Percentiles rank a stretch among this genome's conserved stretches.
These are phyloP conservation scores for Piaya cayana DNA, from an alignment of 2,113 vertebrate genomes.

Conservation along the genomic window DNA sequence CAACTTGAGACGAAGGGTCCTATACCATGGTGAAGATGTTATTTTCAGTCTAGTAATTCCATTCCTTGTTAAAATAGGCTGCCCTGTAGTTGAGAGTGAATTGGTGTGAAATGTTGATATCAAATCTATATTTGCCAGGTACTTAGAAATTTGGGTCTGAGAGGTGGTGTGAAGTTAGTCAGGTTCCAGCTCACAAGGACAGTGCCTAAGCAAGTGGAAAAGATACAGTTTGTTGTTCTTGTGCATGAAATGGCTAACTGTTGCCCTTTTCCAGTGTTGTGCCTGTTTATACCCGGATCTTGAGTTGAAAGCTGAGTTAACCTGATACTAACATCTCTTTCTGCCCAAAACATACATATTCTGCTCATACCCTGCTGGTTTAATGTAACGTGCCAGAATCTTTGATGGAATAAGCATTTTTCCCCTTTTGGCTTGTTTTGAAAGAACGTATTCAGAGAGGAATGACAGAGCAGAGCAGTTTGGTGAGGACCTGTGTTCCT, in stretches of 20 bases:
- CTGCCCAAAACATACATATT: neutral
- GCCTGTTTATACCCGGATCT: neutral
- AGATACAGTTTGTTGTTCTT: neutral
- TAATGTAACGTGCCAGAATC: neutral
- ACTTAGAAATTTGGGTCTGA: neutral
- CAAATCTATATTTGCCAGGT: neutral
- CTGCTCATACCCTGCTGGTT: neutral
- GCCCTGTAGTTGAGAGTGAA: neutral
- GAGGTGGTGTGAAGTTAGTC: neutral
- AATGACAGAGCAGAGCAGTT: conserved; percentile 32
- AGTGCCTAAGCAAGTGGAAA: neutral
- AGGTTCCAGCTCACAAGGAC: neutral
- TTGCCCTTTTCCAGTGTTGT: neutral
- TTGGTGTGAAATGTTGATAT: neutral
- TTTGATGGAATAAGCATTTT: neutral
- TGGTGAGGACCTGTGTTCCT: neutral
- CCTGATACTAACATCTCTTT: neutral
- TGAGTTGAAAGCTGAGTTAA: neutral
- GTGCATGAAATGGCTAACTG: neutral
- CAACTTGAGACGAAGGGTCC: neutral
- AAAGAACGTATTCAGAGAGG: conserved; percentile 61
- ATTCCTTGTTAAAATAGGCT: neutral
- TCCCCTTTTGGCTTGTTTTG: conserved; percentile 60
- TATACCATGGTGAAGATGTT: neutral
- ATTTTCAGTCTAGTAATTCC: neutral